Base-by-base conservation (phyloP, 2,113 vertebrate genomes). In the Panthera uncia region DNA sequence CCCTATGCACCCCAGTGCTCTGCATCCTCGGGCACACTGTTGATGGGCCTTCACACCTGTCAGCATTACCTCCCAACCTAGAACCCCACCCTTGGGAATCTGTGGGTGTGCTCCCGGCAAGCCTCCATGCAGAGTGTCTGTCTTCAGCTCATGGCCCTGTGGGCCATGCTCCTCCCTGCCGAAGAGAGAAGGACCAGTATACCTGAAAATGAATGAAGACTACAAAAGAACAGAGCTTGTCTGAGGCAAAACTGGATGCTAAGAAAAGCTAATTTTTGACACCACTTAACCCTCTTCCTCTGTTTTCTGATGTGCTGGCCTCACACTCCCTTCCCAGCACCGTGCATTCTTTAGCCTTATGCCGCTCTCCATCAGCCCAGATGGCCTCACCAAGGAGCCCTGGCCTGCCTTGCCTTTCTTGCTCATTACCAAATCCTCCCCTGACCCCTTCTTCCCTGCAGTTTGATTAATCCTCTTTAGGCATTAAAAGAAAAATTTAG, bases 1-100 rank as follows among this genome's bases (percentile, higher is more conserved):
- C 29, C 48, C 29, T 8, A 18, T 9, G 31, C 3, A 27, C 2
- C 4, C 0, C 21, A 61, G 21, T 0, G 4, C 13, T 41, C 61
- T 87, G 82, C 23, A 25, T 5, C 45, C 16, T 36, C 23, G 13
- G 61, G 41, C 6, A 9, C 25, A 33, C 25, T 4, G 33, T 3
- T 13, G 3, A 21, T 10, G n/a, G 13, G 9, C 1, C 13, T 33
- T 61, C 29, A 4, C 4, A 18, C 3, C 15, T 68, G 57, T 13
- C 71, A 12, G n/a, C 23, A 63, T 33, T 38, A 86, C 36, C n/a
- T 85, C 23, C 16, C 27, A 6, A 3, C 2, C 2, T 3, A 15
- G 33, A 1, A 52, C 27, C 19, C 23, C 13, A 14, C 33, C 41
- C 27, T 5, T 21, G 18, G n/a, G 55, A 10, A 45, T 55, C 69